Evolutionary conservation across 2,888 invertebrate species (phyloP).

Genomic region (Andrena haemorrhoa): DNA sequence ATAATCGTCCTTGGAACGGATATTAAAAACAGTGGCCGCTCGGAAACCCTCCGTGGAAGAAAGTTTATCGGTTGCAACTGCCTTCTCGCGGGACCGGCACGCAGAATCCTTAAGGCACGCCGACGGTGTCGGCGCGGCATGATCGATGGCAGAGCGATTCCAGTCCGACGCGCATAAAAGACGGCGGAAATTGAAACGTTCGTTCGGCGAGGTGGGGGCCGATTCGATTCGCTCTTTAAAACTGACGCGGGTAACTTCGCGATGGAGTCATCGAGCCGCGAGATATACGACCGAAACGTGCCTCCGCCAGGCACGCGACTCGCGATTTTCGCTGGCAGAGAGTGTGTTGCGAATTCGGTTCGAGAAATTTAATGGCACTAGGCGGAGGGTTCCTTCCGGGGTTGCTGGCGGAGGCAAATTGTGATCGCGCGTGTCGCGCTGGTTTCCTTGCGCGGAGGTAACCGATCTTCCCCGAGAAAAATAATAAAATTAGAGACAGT

Average conservation of each 20-base stretch:
- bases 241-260: constrained; percentile 32
- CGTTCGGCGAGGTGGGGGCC: constrained; percentile 6
- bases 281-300: constrained; percentile 31
- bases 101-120: constrained; percentile 49
- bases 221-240: constrained; percentile 36
- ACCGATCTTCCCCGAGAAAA: no score
- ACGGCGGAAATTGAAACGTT: constrained; percentile 56
- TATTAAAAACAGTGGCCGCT: constrained; percentile 47
- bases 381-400: neutral
- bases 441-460: neutral
- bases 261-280: constrained; percentile 9
- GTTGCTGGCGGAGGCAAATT: constrained; percentile 19
- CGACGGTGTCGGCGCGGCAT: constrained; percentile 42
- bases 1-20: constrained; percentile 31
- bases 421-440: constrained; percentile 19
- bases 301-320: neutral
- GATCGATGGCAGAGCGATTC: constrained; percentile 60
- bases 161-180: constrained; percentile 46
- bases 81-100: constrained; percentile 7
- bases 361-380: neutral
- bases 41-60: constrained; percentile 3
- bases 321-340: neutral
- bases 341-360: neutral
- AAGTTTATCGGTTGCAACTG: constrained; percentile 12
- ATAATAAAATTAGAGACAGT: no score